A percentile compares a stretch with the other conserved stretches of the same genome.
Conservation (phyloP, 2,797 vertebrate species). For the Phyllotis vaccarum region DNA sequence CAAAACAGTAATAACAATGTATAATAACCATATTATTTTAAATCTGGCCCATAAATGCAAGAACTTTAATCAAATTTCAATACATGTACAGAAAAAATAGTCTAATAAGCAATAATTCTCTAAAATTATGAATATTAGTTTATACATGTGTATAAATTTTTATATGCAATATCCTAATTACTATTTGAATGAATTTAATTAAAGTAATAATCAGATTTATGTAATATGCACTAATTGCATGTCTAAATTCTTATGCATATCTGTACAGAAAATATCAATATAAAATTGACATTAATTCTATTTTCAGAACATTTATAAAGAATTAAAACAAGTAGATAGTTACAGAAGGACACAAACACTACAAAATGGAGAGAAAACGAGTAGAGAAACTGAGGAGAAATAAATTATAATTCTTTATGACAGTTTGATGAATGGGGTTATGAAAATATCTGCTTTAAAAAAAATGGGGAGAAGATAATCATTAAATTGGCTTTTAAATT, state of each 20-base stretch:
- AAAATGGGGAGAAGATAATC: fast-evolving
- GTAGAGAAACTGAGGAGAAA: not conserved
- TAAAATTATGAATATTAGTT: not conserved
- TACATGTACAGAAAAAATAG: not conserved
- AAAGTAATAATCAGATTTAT: not conserved
- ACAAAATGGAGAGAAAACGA: not conserved
- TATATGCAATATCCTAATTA: not conserved
- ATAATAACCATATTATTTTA: not conserved
- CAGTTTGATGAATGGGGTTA: not conserved
- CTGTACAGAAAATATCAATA: not conserved
- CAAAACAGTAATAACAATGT: not conserved
- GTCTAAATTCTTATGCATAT: not conserved
- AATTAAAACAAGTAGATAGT: not conserved
- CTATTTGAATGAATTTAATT: not conserved
- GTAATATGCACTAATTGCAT: not conserved
- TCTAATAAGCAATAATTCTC: not conserved
- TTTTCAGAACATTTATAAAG: not conserved
- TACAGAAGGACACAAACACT: not conserved
- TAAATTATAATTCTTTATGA: not conserved
- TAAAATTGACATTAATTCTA: not conserved
- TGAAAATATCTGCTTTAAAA: not conserved
- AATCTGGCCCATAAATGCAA: not conserved
- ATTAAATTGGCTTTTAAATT: not conserved
- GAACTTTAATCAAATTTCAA: not conserved
- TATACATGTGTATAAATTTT: not conserved